These are phyloP conservation scores for Zhuqinia jingwanae DNA, from an alignment of 2,888 invertebrate genomes.

Conservation along the genomic window DNA sequence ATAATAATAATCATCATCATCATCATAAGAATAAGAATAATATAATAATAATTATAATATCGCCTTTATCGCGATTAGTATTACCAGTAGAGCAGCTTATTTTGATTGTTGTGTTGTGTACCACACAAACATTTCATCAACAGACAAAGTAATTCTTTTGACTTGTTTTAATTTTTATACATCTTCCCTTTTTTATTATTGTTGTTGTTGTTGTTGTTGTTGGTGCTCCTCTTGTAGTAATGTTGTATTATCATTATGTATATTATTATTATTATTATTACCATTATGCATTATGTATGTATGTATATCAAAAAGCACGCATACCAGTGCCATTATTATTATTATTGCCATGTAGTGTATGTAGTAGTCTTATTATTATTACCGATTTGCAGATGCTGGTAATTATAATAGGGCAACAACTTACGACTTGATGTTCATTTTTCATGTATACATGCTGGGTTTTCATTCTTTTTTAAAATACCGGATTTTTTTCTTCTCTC, in stretches of 20 bases:
- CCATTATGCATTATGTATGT: slow-evolving; percentile 36
- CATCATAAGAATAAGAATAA: slow-evolving; percentile 71
- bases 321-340: neutral
- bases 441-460: slow-evolving; percentile 10
- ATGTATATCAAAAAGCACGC: slow-evolving; percentile 10
- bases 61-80: slow-evolving; percentile 64
- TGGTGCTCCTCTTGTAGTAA: neutral
- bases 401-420: slow-evolving; percentile 73
- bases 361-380: slow-evolving; percentile 50
- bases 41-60: slow-evolving; percentile 73
- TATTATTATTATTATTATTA: slow-evolving; percentile 1
- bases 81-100: slow-evolving; percentile 69
- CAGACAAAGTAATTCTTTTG: slow-evolving; percentile 17
- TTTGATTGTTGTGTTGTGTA: slow-evolving; percentile 48
- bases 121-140: slow-evolving; percentile 32
- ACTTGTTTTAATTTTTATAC: slow-evolving; percentile 17
- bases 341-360: neutral
- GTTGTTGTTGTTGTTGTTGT: no score
- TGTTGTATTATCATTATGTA: slow-evolving; percentile 49
- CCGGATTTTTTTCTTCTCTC: slow-evolving; percentile 54
- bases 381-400: slow-evolving; percentile 73
- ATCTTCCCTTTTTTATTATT: slow-evolving; percentile 26
- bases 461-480: slow-evolving; percentile 40
- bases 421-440: slow-evolving; percentile 45
- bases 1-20: slow-evolving; percentile 71